Base-by-base conservation (phyloP, 2,888 invertebrate genomes). In the Eupeodes luniger region DNA sequence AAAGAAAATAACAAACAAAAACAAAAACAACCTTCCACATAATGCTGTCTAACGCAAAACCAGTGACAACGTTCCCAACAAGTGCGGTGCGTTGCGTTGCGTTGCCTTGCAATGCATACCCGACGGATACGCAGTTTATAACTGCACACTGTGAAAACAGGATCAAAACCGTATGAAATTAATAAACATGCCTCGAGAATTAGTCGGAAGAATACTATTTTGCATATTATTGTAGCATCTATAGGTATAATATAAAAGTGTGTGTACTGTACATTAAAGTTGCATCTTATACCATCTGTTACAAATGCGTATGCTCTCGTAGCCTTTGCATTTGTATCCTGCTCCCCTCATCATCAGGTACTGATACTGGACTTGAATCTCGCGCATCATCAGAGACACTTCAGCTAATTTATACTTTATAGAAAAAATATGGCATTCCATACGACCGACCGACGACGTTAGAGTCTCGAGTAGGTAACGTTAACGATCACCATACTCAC, bases 161-260 rank as follows among this genome's bases (percentile, higher is more conserved):
- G 88, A 88, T 85, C 85, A 88, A 88, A 88, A 85, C 88, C 81
- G 85, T 85, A 88, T 81, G 88, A 88, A 88, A 85, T 88, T 88
- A 88, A 88, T 88, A 85, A 88, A 88, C 88, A 88, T 84, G 88
- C 85, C 85, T 78, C 59, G 59, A 55, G 88, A 88, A 85, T 88
- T 81, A 81, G 81, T 78, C 87, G 64, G 59, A 66, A 78, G 66
- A 81, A 84, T 66, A 49, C 85, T 88, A 78, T 88, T 88, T 88
- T 84, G 85, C 88, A 88, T 88, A 84, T 88, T 85, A 88, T 85
- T 27, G 27, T 27, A 27, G 27, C 27, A 27, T 27, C 27, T 27
- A 27, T 27, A 27, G 27, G 3, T 27, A 27, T 27, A 27, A 3
- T 27, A 27, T 3, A 27, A 27, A 27, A 27, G 12, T 14, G 10